Evolutionary conservation across 2,113 vertebrate genomes (phyloP).

Genomic region (Peucedramus taeniatus): DNA sequence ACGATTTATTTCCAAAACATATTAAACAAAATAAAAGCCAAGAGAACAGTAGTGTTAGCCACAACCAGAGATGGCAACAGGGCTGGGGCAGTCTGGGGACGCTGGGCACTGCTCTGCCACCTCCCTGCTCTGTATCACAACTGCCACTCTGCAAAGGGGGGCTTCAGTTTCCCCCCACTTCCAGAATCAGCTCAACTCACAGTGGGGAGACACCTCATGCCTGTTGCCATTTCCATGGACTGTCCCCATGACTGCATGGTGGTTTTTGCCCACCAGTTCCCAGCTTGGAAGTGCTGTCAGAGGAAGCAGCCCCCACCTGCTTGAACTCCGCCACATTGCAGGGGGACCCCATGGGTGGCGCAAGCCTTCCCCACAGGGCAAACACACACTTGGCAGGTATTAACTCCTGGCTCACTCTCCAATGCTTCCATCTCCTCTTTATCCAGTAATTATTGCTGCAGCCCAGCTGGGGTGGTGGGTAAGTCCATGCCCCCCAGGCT

Average conservation of each 20-base stretch:
- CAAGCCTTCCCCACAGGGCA: fast-evolving
- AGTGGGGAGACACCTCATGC: neutral
- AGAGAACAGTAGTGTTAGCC: neutral
- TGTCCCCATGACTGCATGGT: fast-evolving
- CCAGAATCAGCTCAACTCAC: neutral
- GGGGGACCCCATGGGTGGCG: neutral
- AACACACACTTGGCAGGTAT: fast-evolving
- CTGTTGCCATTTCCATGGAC: neutral
- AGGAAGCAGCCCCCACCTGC: neutral
- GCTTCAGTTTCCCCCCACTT: neutral
- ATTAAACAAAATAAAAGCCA: neutral
- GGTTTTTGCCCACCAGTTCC: neutral
- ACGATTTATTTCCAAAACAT: neutral
- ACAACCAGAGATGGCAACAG: fast-evolving
- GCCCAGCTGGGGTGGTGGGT: fast-evolving
- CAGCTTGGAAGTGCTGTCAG: neutral
- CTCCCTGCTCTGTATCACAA: fast-evolving
- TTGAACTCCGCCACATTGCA: neutral
- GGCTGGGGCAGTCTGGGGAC: neutral
- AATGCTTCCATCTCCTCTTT: neutral
- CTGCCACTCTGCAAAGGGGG: neutral
- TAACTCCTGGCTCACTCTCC: neutral
- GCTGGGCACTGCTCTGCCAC: neutral
- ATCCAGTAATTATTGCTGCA: neutral
- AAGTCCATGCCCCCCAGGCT: neutral